Base-by-base conservation (phyloP, 2,113 vertebrate species). In the Pica pica region DNA sequence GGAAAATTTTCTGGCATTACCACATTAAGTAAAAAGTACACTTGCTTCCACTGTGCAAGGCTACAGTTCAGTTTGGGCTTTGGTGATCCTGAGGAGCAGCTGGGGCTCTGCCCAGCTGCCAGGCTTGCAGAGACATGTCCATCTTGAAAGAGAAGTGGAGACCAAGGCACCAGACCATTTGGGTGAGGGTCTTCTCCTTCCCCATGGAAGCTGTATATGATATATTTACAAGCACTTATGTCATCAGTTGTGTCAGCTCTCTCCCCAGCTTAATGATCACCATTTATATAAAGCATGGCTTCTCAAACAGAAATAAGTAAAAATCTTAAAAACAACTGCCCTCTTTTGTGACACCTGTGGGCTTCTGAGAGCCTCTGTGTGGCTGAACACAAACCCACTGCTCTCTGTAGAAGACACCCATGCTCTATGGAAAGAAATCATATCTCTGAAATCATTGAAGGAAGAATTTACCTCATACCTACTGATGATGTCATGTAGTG, bases 91-190 rank as follows among this genome's bases (percentile, higher is more conserved):
- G 35, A 23, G n/a, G 37, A 50, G 24, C 42, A 87, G 20, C 9
- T 18, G 11, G 44, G 19, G 20, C 16, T 87, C 57, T 73, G 26
- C 2, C 0, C 2, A 50, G 35, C 13, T 2, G 0, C 30, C 44
- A 39, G 77, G 20, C 11, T 64, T 39, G 26, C 6, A 27, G 8
- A 37, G 13, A 8, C 33, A 39, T 7, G 7, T 23, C 8, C n/a
- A 4, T 17, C 35, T 74, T 50, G 12, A 27, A 74, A 65, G 7
- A 52, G 2, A 15, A 77, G 5, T 15, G 28, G 26, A 68, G 7
- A 68, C 5, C 26, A 63, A 71, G 22, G 16, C 42, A 56, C 2
- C 15, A 53, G 9, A 21, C 9, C 14, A 5, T 30, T 35, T 57
- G 28, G 19, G 37, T 30, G 26, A 70, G 3, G 4, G 11, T 87